Evolutionary conservation across 1,140 invertebrate genomes (phyloP).

Genomic region (Atta texana): DNA sequence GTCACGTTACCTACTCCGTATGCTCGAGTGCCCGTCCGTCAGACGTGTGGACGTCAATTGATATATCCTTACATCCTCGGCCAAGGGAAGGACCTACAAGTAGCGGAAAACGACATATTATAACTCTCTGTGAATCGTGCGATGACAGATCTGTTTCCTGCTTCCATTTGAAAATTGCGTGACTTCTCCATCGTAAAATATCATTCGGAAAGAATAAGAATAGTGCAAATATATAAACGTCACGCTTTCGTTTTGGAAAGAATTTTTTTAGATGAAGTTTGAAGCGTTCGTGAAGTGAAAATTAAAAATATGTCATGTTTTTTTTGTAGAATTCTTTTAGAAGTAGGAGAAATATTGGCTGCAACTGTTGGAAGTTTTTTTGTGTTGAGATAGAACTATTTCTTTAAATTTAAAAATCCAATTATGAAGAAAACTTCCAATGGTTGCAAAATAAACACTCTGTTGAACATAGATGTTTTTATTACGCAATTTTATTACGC

Average conservation of each 20-base stretch:
- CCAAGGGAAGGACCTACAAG: slow-evolving; percentile 2
- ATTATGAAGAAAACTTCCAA: too few species aligned
- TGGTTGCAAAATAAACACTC: too few species aligned
- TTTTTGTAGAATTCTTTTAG: too few species aligned
- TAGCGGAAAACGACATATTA: background rate
- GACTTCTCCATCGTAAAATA: background rate
- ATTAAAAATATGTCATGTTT: too few species aligned
- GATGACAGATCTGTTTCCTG: slow-evolving; percentile 1
- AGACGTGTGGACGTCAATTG: slow-evolving; percentile 34
- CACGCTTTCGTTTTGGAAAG: background rate
- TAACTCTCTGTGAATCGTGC: background rate
- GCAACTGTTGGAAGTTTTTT: too few species aligned
- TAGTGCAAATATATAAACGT: slow-evolving; percentile 5
- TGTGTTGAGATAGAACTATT: too few species aligned
- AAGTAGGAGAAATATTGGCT: too few species aligned
- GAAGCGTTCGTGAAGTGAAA: too few species aligned
- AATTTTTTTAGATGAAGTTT: too few species aligned
- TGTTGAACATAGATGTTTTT: too few species aligned
- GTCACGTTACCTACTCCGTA: slow-evolving; percentile 32
- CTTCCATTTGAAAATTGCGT: background rate
- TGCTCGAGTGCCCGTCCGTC: slow-evolving; percentile 33
- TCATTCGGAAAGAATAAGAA: background rate
- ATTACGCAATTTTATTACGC: too few species aligned
- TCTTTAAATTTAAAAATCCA: too few species aligned
- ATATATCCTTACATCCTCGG: slow-evolving; percentile 24